A percentile compares a stretch with the other conserved stretches of the same genome.
Conservation (phyloP, 2,888 invertebrate genomes). For the Scotopteryx bipunctaria region DNA sequence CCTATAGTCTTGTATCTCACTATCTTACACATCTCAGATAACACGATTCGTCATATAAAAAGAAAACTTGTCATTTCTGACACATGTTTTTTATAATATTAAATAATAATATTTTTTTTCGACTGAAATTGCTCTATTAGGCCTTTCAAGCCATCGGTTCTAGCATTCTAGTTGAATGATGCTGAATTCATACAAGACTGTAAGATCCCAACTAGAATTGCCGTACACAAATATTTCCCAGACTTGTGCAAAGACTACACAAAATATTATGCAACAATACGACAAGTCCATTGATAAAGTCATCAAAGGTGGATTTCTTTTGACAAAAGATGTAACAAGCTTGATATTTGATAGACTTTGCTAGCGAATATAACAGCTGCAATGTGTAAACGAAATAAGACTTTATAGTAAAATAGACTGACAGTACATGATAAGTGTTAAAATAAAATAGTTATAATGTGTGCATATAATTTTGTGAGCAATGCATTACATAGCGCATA, state of each 20-base stretch:
- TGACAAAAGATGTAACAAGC: too few relatives aligned
- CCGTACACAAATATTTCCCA: conserved; percentile 5
- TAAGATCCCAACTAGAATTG: conserved; percentile 23
- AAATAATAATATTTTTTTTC: neutral
- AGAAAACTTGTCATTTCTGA: too few relatives aligned
- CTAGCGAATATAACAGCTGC: neutral
- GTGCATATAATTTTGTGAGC: conserved; percentile 28
- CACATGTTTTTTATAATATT: neutral
- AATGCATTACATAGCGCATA: conserved; percentile 46
- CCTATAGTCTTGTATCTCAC: conserved; percentile 6
- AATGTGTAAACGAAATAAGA: neutral
- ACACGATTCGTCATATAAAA: too few relatives aligned
- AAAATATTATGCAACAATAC: conserved; percentile 21
- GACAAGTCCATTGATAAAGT: neutral
- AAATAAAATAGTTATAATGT: neutral
- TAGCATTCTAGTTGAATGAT: too few relatives aligned
- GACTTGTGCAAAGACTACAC: conserved; percentile 8
- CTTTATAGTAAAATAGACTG: neutral
- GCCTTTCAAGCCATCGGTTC: too few relatives aligned
- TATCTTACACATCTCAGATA: too few relatives aligned
- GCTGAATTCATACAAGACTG: conserved; percentile 35
- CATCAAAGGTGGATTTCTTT: too few relatives aligned
- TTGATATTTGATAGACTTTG: neutral
- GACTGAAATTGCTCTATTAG: too few relatives aligned
- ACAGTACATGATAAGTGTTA: neutral